Base-by-base conservation (phyloP, 1,140 invertebrate genomes). In the Tetramorium alpestre region DNA sequence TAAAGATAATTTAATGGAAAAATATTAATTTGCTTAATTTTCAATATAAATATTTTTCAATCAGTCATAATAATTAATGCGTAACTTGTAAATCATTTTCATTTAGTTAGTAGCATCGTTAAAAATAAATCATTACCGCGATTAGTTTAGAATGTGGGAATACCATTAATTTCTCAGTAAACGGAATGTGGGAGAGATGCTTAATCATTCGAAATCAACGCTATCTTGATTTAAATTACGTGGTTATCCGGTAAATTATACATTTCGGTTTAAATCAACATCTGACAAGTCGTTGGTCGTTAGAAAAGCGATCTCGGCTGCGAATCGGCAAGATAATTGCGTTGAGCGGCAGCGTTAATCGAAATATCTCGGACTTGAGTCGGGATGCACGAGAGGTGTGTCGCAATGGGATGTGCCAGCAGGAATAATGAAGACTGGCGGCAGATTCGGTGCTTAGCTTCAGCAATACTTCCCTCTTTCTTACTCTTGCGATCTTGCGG, bases 321-420 rank as follows among this genome's bases (percentile, higher is more conserved):
- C 64, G 69, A 91, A 93, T 93, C 91, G 90, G 93, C 92, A 87
- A 89, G 91, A 92, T 94, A 93, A 94, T 94, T 94, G 92, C 89
- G 89, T 89, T 91, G 90, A 93, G 87, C 72, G 91, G 91, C 88
- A 85, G 87, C 88, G 80, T 93, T 92, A 92, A 92, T 93, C 89
- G 89, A 91, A 85, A 86, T 86, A 87, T 56, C 22, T 85, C n/a
- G 62, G 4, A 51, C 64, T 69, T 49, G 16, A 54, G 2, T 47
- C 25, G 49, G 60, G 18, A 67, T 41, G 33, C 3, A 80, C n/a
- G 44, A 78, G 44, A 78, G 44, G 8, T 18, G 33, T 60, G 10
- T 65, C 54, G n/a, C 41, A 56, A 18, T 22, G 51, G 16, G 22
- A 70, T 47, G 62, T 70, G 51, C 51, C n/a, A 56, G n/a, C 13